phyloP scores from a whole-genome alignment of 2,888 invertebrate genomes.

The Machimus rusticus region DNA sequence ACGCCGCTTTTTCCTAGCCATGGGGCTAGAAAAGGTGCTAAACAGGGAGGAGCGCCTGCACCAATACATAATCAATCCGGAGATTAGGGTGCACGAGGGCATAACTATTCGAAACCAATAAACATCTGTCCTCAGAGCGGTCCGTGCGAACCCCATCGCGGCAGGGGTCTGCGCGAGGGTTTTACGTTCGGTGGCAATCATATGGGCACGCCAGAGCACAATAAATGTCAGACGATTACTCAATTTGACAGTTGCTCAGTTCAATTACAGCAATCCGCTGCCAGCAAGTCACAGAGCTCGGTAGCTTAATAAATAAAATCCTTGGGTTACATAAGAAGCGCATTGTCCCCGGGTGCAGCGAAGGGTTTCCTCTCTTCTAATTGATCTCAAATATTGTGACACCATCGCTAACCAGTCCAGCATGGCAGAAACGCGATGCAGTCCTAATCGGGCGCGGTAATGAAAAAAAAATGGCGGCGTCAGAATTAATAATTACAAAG shows the following conservation, averaged over 20 bases:
- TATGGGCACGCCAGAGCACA: conserved; percentile 32
- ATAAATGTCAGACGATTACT: conserved; percentile 40
- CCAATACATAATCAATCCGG: conserved; percentile 18
- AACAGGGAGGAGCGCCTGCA: conserved; percentile 1
- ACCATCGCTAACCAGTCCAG: background rate
- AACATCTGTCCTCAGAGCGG: conserved; percentile 31
- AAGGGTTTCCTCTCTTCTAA: conserved; percentile 1
- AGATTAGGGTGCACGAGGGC: conserved; percentile 25
- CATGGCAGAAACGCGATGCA: background rate
- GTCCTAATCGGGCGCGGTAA: background rate
- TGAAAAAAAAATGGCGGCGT: conserved; percentile 24
- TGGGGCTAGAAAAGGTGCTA: background rate
- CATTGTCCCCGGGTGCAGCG: conserved; percentile 11
- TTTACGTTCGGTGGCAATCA: background rate
- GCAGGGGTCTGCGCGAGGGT: background rate
- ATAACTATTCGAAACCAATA: conserved; percentile 31
- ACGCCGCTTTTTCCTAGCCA: background rate
- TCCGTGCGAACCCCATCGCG: background rate
- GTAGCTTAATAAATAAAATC: conserved; percentile 18
- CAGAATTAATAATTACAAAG: conserved; percentile 32
- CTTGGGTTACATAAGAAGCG: background rate
- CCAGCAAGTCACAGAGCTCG: background rate
- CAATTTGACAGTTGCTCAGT: conserved; percentile 36
- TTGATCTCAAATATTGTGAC: background rate
- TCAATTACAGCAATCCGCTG: conserved; percentile 14